Conservation (phyloP, 1,140 invertebrate genomes). For the Leptinotarsa lineolata region DNA sequence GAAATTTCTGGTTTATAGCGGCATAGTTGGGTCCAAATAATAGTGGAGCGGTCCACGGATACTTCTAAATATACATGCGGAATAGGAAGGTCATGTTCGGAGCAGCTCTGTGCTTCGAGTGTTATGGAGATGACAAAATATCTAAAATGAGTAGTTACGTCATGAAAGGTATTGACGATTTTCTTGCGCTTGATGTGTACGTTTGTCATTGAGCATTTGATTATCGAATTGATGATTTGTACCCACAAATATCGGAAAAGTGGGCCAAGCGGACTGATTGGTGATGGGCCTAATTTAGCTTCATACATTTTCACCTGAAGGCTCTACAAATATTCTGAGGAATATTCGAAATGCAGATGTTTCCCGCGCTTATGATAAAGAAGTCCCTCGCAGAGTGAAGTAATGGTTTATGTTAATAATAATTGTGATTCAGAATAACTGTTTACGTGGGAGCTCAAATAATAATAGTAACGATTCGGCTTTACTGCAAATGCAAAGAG, state of each 20-base stretch:
- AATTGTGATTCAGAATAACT: too few species aligned
- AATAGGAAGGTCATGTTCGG: constrained; percentile 16
- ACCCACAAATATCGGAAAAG: background rate
- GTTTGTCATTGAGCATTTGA: background rate
- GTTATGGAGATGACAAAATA: constrained; percentile 33
- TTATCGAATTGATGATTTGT: background rate
- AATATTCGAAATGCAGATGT: too few species aligned
- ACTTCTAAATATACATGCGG: constrained; percentile 24
- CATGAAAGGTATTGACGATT: constrained; percentile 25
- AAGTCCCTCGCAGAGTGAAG: too few species aligned
- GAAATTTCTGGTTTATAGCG: constrained; percentile 28
- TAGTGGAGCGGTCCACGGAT: constrained; percentile 29
- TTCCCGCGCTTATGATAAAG: too few species aligned
- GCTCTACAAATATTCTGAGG: too few species aligned
- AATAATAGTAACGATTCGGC: too few species aligned
- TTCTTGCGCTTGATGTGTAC: constrained; percentile 29
- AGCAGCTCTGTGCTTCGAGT: constrained; percentile 20
- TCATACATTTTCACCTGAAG: too few species aligned
- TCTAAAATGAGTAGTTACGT: constrained; percentile 38
- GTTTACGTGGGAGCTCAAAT: too few species aligned
- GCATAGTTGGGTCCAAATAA: constrained; percentile 20
- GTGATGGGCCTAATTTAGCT: too few species aligned
- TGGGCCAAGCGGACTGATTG: too few species aligned
- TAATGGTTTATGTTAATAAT: too few species aligned
- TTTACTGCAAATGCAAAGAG: too few species aligned